Evolutionary conservation across 2,113 vertebrate genomes (phyloP).

Genomic region (Coptodon rendalli): DNA sequence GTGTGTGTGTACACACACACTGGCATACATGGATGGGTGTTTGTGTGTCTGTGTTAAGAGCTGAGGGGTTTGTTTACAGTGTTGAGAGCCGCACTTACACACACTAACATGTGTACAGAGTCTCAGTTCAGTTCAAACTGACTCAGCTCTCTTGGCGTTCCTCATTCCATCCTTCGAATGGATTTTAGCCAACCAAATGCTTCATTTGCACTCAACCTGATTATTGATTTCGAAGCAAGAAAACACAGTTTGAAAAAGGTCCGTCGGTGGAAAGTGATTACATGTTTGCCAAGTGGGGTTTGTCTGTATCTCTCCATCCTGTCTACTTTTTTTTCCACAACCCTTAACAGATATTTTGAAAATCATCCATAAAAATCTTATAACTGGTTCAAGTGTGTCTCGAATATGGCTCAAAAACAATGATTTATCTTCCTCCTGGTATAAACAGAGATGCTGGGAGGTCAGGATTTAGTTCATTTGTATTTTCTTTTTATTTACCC

Average conservation of each 20-base stretch:
- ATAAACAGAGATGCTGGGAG: neutral
- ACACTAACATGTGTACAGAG: conserved; percentile 65
- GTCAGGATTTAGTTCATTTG: neutral
- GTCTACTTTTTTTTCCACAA: neutral
- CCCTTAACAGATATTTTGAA: neutral
- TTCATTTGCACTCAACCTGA: conserved; percentile 41
- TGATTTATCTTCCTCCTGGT: neutral
- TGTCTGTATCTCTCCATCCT: neutral
- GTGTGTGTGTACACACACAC: neutral
- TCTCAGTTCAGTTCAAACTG: conserved; percentile 51
- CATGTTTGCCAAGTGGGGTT: conserved; percentile 14
- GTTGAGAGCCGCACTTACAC: conserved; percentile 66
- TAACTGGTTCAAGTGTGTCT: neutral
- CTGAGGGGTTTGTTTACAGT: conserved; percentile 65
- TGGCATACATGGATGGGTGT: neutral
- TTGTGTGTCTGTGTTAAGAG: conserved; percentile 39
- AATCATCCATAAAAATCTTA: neutral
- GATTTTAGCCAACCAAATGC: conserved; percentile 33
- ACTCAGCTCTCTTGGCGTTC: conserved; percentile 47
- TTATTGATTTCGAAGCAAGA: conserved; percentile 46
- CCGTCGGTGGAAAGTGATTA: neutral
- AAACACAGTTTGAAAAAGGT: conserved; percentile 15
- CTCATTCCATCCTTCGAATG: conserved; percentile 18
- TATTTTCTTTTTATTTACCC: neutral
- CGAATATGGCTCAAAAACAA: neutral